These are phyloP conservation scores for Dynastes tityus DNA, from an alignment of 2,888 invertebrate genomes.

Conservation along the genomic window DNA sequence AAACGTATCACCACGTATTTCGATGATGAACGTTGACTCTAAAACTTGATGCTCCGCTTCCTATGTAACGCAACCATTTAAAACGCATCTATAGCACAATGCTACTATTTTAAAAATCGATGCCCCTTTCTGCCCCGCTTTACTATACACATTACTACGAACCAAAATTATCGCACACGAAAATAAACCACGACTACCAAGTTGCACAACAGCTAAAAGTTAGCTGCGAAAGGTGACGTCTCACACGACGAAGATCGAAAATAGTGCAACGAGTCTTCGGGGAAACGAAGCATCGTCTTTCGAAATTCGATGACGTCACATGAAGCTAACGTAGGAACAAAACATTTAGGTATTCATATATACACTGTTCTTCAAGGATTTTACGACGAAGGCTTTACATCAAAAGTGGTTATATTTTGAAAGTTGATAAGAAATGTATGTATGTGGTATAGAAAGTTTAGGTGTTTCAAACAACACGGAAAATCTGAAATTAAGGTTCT, in stretches of 20 bases:
- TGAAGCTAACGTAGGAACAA: background rate
- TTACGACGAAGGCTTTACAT: too few species aligned
- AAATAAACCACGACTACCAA: conserved; percentile 26
- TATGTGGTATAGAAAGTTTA: too few species aligned
- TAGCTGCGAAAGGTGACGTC: conserved; percentile 7
- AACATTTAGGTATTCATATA: background rate
- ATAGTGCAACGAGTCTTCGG: conserved; percentile 13
- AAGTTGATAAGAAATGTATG: too few species aligned
- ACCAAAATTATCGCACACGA: conserved; percentile 27
- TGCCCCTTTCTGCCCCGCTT: background rate
- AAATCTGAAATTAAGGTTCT: too few species aligned
- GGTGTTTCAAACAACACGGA: too few species aligned
- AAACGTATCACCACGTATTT: background rate
- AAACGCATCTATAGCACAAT: conserved; percentile 13
- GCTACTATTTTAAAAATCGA: conserved; percentile 21
- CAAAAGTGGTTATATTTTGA: too few species aligned
- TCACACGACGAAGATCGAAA: conserved; percentile 22
- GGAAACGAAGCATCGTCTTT: background rate
- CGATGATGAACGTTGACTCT: background rate
- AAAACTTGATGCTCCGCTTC: background rate
- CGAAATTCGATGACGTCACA: conserved; percentile 27
- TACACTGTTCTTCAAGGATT: background rate
- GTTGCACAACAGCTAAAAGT: conserved; percentile 26
- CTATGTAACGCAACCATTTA: conserved; percentile 2
- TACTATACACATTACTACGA: conserved; percentile 23